Percentiles rank a stretch among this genome's conserved stretches.
phyloP scores from a whole-genome alignment of 2,113 vertebrate genomes.

The Tachycineta bicolor region DNA sequence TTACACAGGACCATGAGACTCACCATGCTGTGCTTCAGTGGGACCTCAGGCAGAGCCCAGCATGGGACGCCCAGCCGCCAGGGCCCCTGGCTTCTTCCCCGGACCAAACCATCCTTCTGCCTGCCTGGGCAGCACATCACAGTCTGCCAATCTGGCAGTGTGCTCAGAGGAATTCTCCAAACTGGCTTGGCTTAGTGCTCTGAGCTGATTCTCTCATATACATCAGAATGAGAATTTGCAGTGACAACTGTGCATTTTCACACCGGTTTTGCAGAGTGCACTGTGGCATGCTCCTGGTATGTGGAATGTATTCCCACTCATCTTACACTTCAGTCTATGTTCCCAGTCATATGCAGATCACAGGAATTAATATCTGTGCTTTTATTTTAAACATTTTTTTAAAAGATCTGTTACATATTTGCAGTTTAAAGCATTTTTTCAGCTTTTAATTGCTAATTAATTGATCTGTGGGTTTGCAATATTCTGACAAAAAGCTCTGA shows the following conservation, averaged over 20 bases:
- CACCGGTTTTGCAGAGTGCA: not conserved
- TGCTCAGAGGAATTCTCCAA: not conserved
- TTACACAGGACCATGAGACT: slow-evolving; percentile 32
- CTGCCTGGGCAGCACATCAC: not conserved
- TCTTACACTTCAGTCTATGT: not conserved
- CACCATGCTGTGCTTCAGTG: not conserved
- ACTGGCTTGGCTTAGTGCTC: not conserved
- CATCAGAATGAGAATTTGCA: not conserved
- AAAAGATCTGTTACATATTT: not conserved
- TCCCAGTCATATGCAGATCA: not conserved
- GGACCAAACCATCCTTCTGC: not conserved
- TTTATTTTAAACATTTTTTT: not conserved
- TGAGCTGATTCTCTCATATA: accelerated
- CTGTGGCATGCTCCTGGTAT: not conserved
- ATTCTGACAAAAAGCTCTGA: not conserved
- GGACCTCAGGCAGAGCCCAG: slow-evolving; percentile 8
- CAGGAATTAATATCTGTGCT: not conserved
- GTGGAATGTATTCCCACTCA: no score
- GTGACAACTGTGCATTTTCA: not conserved
- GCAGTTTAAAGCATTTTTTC: not conserved
- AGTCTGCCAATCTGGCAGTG: not conserved
- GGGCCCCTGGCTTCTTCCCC: not conserved
- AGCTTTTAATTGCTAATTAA: not conserved
- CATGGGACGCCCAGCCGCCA: not conserved
- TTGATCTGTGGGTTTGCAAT: not conserved